Evolutionary conservation across 2,797 vertebrate species (phyloP), one percentile per base, ranked within the genome.

Genomic region (Pseudomugil tenellus): DNA sequence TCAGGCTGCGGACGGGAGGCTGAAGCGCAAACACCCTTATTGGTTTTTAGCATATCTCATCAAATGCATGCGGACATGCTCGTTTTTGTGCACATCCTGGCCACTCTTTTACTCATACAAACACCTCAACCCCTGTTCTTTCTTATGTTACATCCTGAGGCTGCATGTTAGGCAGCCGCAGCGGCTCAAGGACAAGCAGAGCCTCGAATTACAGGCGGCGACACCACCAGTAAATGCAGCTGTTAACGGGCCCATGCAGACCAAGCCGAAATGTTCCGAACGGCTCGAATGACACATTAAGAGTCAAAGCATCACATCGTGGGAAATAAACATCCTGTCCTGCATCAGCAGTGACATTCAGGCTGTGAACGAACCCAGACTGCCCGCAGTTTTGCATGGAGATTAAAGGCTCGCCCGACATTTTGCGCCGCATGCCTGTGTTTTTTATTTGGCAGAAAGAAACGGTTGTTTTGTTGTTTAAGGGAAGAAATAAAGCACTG

Each of bases 131-230:
- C 12, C 13, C n/a, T 41, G 28, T 31, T 52, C 12, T 34, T 49
- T 28, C 8, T 3, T 16, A 3, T 21, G 2, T 21, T n/a, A 41
- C 4, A 4, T n/a, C 13, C 21, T 4, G 37, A 6, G 57, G 64
- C 43, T 41, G 53, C 26, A 6, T 55, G 67, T 60, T 53, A 70
- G 56, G 75, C 72, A 70, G 67, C 62, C 23, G 53, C 63, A 41
- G 60, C 56, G 70, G 74, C 60, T 92, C 87, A 91, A 92, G 89
- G 90, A 25, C 90, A 90, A 62, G 66, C 76, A 16, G 59, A 79
- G 71, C 63, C 64, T 67, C 3, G 82, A 76, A 80, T 87, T 73
- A 80, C 49, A 52, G 49, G 25, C 49, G 49, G 6, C 29, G n/a
- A 51, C 13, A 46, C 7, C 8, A 29, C 14, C 51, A 1, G 17